These are phyloP conservation scores for Tetranychus truncatus DNA, from an alignment of 2,888 invertebrate species.

Conservation along the genomic window DNA sequence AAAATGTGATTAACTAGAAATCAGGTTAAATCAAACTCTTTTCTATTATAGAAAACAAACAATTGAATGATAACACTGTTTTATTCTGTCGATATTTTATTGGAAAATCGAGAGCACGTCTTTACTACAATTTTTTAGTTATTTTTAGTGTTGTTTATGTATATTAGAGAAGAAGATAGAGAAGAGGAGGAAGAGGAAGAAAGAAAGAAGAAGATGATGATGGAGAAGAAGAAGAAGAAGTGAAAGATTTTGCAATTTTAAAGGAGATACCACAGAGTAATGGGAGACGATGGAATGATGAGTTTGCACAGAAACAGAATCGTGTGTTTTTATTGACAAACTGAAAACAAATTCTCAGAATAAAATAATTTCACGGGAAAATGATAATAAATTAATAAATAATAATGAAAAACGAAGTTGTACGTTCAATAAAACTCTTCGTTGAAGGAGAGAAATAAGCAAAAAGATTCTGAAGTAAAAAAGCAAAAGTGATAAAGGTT, in stretches of 20 bases:
- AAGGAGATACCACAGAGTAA: not conserved
- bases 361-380: not conserved
- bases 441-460: not conserved
- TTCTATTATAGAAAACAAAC: too few relatives aligned
- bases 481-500: not conserved
- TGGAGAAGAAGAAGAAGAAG: not conserved
- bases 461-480: not conserved
- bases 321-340: not conserved
- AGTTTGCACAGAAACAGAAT: not conserved
- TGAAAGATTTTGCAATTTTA: too few relatives aligned
- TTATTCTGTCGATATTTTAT: slow-evolving; percentile 1
- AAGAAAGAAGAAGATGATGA: not conserved
- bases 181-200: not conserved
- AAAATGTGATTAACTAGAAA: too few relatives aligned
- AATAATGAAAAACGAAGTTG: not conserved
- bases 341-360: not conserved
- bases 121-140: not conserved
- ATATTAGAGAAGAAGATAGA: slow-evolving; percentile 3
- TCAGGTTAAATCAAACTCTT: too few relatives aligned
- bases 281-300: not conserved
- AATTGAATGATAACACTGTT: not conserved
- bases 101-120: not conserved
- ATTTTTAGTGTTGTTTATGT: slow-evolving; percentile 8
- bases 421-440: not conserved
- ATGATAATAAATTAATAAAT: not conserved